Conservation (phyloP, 2,888 invertebrate species). For the Amorpha juglandis region DNA sequence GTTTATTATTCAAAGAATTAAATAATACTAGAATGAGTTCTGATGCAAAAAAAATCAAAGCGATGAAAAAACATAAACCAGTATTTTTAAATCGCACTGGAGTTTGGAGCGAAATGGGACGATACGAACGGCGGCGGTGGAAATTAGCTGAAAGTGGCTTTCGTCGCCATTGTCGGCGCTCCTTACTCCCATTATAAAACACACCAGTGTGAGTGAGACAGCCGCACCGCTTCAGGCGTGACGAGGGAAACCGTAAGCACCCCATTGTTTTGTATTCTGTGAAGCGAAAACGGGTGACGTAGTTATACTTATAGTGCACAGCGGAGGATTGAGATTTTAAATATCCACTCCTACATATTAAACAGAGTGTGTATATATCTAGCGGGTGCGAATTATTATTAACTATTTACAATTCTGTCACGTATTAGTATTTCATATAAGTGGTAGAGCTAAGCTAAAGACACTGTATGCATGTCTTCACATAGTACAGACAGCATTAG, state of each 20-base stretch:
- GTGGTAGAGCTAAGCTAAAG: too few relatives aligned
- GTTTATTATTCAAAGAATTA: not conserved
- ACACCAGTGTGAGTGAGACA: constrained; percentile 52
- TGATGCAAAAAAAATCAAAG: constrained; percentile 14
- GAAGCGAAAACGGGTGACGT: constrained; percentile 65
- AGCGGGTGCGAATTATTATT: constrained; percentile 1
- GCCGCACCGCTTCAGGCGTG: constrained; percentile 71
- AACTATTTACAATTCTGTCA: not conserved
- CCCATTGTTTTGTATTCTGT: constrained; percentile 80
- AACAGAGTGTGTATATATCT: constrained; percentile 16
- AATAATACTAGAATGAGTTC: not conserved
- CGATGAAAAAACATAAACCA: constrained; percentile 52
- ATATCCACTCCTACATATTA: constrained; percentile 50
- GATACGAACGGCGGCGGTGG: constrained; percentile 66
- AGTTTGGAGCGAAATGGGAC: constrained; percentile 60
- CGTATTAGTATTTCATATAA: too few relatives aligned
- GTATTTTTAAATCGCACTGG: constrained; percentile 51
- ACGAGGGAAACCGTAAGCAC: constrained; percentile 77
- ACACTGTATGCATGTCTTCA: too few relatives aligned
- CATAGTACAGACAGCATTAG: too few relatives aligned
- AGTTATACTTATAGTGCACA: constrained; percentile 23
- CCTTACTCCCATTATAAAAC: constrained; percentile 47
- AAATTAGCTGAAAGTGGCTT: constrained; percentile 82
- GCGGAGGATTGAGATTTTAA: constrained; percentile 62
- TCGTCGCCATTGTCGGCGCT: constrained; percentile 50